Conservation (phyloP, 2,113 vertebrate genomes). For the Cricetomys ansorgei region DNA sequence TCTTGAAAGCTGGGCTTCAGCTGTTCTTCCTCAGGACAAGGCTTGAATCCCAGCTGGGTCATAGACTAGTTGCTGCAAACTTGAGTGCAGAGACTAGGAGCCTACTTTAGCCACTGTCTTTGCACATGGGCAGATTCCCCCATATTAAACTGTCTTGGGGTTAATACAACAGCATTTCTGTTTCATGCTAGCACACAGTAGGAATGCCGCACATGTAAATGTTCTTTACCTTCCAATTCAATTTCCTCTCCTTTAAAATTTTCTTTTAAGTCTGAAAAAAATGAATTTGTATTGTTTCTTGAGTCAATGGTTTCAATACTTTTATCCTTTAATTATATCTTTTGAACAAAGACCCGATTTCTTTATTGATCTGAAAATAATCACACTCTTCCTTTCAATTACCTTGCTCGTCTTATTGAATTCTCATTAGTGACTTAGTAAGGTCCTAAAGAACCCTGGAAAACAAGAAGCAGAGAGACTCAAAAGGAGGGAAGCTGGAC, state of each 20-base stretch:
- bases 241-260: slow-evolving; percentile 16
- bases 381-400: slow-evolving; percentile 6
- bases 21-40: not conserved
- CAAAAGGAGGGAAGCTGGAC: not conserved
- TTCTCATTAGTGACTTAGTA: not conserved
- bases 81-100: not conserved
- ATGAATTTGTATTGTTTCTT: slow-evolving; percentile 22
- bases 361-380: slow-evolving; percentile 55
- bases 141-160: not conserved
- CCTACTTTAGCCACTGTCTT: not conserved
- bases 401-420: not conserved
- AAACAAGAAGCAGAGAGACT: slow-evolving; percentile 20
- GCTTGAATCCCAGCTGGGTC: not conserved
- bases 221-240: slow-evolving; percentile 20
- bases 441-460: not conserved
- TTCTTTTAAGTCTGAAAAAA: slow-evolving; percentile 46
- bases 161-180: not conserved
- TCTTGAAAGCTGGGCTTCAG: not conserved
- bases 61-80: not conserved
- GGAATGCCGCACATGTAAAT: not conserved
- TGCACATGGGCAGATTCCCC: not conserved
- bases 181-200: not conserved
- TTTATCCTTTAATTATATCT: slow-evolving; percentile 15
- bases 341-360: not conserved
- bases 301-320: slow-evolving; percentile 29